Evolutionary conservation across 2,113 vertebrate genomes (phyloP), one percentile per base, ranked within the genome.

Genomic region (Thomomys bottae): DNA sequence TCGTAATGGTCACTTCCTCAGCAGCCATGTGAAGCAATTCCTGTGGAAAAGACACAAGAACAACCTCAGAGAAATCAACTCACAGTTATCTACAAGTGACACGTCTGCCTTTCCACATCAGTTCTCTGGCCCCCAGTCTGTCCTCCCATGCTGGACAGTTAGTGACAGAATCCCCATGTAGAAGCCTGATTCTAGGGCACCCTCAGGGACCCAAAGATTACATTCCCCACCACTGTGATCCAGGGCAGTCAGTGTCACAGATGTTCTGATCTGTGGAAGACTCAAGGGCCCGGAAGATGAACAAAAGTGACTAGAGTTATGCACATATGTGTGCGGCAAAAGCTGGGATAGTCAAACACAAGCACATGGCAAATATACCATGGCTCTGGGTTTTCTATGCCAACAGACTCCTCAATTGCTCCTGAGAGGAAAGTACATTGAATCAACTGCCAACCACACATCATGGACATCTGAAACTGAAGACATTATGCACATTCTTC

Each of bases 1-100:
- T 98, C 0, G 99, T 99, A 88, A 99, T 2, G 7, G 98, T 98
- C 0, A 96, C 97, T 24, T 92, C 91, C 20, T 94, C 96, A 0
- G 97, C 89, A 91, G 98, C 97, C 98, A 99, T 99, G 90, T 42
- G 83, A 84, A 72, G 88, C 76, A 90, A 67, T 5, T 71, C 94
- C 95, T 94, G 73, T 34, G 40, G 71, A 45, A 34, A 88, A 88
- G 66, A 90, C 20, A 67, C 0, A 5, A 82, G 20, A 68, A 85
- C 10, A 49, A 14, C 70, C 28, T 54, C 38, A 49, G 24, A 57
- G 40, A 85, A 59, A n/a, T 34, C 66, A 87, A 12, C 17, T 76
- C 66, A 64, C 30, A 34, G n/a, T 67, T 49, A 23, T 45, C 71
- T 23, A 40, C 26, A 32, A 38, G 36, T 9, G 9, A 36, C 38